Evolutionary conservation across 2,113 vertebrate genomes (phyloP).

Genomic region (Paramisgurnus dabryanus): DNA sequence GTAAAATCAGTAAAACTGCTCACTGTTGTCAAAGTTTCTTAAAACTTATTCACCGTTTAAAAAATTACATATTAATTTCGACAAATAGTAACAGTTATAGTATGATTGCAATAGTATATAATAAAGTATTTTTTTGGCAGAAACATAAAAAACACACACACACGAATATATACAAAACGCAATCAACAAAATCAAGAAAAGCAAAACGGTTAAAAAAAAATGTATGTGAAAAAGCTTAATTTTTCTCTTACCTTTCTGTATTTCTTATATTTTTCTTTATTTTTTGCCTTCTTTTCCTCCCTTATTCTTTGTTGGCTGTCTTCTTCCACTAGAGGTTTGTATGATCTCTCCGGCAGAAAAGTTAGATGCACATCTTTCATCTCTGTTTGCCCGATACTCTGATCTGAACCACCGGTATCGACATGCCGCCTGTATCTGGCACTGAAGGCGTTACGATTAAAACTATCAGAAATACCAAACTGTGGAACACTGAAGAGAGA

Average conservation of each 20-base stretch:
- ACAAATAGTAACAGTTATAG: no score
- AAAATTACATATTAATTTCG: no score
- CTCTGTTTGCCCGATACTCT: not conserved
- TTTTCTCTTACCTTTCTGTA: conserved; percentile 65
- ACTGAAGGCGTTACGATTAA: not conserved
- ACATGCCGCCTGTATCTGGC: conserved; percentile 59
- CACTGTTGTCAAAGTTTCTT: no score
- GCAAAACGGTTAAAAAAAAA: not conserved
- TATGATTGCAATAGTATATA: no score
- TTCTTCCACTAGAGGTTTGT: conserved; percentile 65
- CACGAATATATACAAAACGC: no score
- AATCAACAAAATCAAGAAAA: not conserved
- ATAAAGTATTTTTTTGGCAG: no score
- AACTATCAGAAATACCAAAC: conserved; percentile 46
- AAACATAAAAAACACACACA: no score
- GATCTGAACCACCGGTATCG: conserved; percentile 50
- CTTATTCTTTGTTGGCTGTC: conserved; percentile 54
- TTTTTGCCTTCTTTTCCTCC: conserved; percentile 67
- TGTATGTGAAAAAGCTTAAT: not conserved
- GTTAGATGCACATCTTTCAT: conserved; percentile 59
- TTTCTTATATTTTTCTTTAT: conserved; percentile 61
- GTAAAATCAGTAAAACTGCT: no score
- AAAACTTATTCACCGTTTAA: no score
- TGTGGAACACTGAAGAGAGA: conserved; percentile 47
- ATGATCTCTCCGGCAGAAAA: conserved; percentile 63